Conservation (phyloP, 1,140 invertebrate genomes). For the Muscidifurax raptorellus region DNA sequence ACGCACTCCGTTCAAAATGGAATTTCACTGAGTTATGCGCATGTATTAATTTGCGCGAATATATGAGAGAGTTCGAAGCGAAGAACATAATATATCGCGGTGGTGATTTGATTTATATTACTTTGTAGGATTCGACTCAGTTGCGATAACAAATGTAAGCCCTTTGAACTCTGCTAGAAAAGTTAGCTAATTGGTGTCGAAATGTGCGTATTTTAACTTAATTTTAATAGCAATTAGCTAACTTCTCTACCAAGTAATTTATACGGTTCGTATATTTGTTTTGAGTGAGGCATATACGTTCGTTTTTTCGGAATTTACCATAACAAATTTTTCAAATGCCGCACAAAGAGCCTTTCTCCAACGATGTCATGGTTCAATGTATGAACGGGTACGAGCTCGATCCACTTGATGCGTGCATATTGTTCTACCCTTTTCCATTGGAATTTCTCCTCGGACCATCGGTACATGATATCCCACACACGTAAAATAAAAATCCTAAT, state of each 20-base stretch:
- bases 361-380: slow-evolving; percentile 20
- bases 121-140: background rate
- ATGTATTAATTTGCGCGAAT: too few species aligned
- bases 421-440: slow-evolving; percentile 8
- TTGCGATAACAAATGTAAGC: background rate
- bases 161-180: too few species aligned
- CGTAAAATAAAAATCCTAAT: background rate
- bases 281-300: too few species aligned
- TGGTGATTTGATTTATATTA: background rate
- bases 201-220: too few species aligned
- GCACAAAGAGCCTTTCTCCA: background rate
- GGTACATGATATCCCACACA: background rate
- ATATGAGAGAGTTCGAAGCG: too few species aligned
- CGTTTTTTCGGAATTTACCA: too few species aligned
- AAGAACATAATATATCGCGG: too few species aligned
- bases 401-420: background rate
- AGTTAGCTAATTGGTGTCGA: too few species aligned
- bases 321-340: background rate
- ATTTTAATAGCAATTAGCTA: too few species aligned
- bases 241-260: too few species aligned
- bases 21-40: too few species aligned
- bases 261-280: background rate
- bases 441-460: background rate
- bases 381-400: background rate
- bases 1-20: too few species aligned